phyloP scores from a whole-genome alignment of 2,797 vertebrate species.

The Phyllotis vaccarum region DNA sequence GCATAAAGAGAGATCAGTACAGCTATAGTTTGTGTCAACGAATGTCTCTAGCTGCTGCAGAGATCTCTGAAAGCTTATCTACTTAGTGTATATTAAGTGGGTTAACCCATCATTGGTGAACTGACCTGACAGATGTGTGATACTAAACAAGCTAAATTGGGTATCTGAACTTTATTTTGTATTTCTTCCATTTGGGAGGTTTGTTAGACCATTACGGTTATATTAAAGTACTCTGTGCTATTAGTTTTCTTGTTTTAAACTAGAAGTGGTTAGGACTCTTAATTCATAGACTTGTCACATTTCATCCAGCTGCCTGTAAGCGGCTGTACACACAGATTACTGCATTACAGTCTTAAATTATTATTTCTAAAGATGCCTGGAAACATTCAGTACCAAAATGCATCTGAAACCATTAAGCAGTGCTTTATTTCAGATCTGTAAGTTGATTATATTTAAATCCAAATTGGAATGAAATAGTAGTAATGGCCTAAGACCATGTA shows the following conservation, averaged over 20 bases:
- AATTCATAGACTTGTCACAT: neutral
- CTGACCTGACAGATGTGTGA: conserved; percentile 38
- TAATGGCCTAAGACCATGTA: conserved; percentile 48
- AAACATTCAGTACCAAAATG: conserved; percentile 63
- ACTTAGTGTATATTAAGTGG: neutral
- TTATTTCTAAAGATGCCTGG: conserved; percentile 69
- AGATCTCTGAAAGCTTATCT: conserved; percentile 55
- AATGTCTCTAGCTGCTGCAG: conserved; percentile 33
- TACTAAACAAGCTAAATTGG: conserved; percentile 52
- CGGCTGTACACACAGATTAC: neutral
- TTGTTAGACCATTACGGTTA: conserved; percentile 80
- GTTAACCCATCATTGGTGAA: neutral
- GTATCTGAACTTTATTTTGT: conserved; percentile 67
- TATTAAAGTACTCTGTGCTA: conserved; percentile 70
- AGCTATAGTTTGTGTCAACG: neutral
- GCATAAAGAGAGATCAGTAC: neutral
- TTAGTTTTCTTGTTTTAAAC: conserved; percentile 58
- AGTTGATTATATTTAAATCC: conserved; percentile 57
- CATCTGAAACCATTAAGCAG: conserved; percentile 64
- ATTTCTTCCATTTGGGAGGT: conserved; percentile 83
- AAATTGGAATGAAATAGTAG: conserved; percentile 62
- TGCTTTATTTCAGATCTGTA: conserved; percentile 72
- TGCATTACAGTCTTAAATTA: conserved; percentile 58
- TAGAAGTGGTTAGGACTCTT: neutral
- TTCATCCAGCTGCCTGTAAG: neutral